Conservation (phyloP, 2,797 vertebrate species). For the Pteronotus mesoamericanus region DNA sequence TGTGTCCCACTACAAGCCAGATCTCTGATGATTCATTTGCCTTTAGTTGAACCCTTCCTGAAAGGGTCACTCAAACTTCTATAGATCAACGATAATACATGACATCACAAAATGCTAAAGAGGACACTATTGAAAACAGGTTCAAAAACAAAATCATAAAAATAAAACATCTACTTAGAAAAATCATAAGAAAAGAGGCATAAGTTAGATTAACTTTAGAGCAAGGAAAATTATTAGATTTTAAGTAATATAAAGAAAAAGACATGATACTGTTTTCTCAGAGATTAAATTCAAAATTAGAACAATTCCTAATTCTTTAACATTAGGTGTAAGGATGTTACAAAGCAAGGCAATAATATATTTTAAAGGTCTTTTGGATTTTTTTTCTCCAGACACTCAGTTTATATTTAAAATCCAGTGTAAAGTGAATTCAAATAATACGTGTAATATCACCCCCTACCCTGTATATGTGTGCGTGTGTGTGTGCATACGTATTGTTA, state of each 20-base stretch:
- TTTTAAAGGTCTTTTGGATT: not conserved
- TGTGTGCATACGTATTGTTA: no score
- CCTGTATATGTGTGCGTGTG: no score
- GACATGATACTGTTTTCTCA: not conserved
- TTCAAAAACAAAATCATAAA: conserved; percentile 46
- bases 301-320: not conserved
- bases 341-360: not conserved
- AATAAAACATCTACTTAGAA: not conserved
- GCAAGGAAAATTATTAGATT: not conserved
- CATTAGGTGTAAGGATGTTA: not conserved
- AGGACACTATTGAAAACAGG: not conserved
- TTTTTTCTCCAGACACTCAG: not conserved
- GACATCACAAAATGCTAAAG: conserved; percentile 31
- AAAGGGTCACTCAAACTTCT: conserved; percentile 19
- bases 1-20: conserved; percentile 71
- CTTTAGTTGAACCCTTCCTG: conserved; percentile 37
- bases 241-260: not conserved
- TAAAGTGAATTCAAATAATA: not conserved
- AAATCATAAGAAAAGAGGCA: conserved; percentile 18
- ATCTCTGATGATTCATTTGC: conserved; percentile 54
- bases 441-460: not conserved
- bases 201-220: conserved; percentile 8
- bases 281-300: not conserved
- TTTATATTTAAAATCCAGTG: not conserved
- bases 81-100: conserved; percentile 38